Evolutionary conservation across 2,797 vertebrate genomes (phyloP).

Genomic region (Anableps anableps): DNA sequence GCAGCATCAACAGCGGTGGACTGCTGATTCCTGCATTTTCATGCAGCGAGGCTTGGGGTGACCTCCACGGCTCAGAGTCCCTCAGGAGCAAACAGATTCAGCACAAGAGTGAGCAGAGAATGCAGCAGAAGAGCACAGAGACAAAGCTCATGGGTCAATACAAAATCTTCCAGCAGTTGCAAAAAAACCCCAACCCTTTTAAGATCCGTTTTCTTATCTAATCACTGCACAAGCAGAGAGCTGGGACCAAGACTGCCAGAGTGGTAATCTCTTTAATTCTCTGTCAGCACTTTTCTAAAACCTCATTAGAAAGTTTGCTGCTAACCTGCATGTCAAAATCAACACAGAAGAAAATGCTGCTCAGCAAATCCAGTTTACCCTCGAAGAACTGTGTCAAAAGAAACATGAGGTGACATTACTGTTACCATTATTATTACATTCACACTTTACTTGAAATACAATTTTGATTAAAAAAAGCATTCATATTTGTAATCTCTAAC

Average conservation of each 20-base stretch:
- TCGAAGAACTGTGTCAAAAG: background rate
- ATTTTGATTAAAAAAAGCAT: background rate
- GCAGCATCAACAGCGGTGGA: slow-evolving; percentile 15
- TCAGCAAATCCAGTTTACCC: slow-evolving; percentile 12
- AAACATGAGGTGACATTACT: background rate
- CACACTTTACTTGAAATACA: background rate
- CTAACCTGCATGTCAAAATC: slow-evolving; percentile 47
- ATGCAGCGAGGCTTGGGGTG: slow-evolving; percentile 63
- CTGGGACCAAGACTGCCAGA: slow-evolving; percentile 31
- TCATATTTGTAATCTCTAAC: background rate
- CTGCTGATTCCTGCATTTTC: slow-evolving; percentile 74
- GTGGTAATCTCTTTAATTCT: slow-evolving; percentile 63
- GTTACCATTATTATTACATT: background rate
- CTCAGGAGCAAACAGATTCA: slow-evolving; percentile 62
- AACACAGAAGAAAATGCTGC: slow-evolving; percentile 30
- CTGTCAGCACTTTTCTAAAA: slow-evolving; percentile 67
- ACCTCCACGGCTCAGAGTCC: slow-evolving; percentile 65
- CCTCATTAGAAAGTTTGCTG: slow-evolving; percentile 65
- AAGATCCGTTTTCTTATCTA: slow-evolving; percentile 66
- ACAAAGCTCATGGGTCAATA: slow-evolving; percentile 59
- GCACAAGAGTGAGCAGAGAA: slow-evolving; percentile 44
- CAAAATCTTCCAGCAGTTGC: slow-evolving; percentile 44
- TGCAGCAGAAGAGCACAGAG: slow-evolving; percentile 50
- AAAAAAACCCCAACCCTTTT: slow-evolving; percentile 14
- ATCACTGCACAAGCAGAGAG: slow-evolving; percentile 58